phyloP scores from a whole-genome alignment of 1,140 invertebrate genomes.

The Drosophila paulistorum region DNA sequence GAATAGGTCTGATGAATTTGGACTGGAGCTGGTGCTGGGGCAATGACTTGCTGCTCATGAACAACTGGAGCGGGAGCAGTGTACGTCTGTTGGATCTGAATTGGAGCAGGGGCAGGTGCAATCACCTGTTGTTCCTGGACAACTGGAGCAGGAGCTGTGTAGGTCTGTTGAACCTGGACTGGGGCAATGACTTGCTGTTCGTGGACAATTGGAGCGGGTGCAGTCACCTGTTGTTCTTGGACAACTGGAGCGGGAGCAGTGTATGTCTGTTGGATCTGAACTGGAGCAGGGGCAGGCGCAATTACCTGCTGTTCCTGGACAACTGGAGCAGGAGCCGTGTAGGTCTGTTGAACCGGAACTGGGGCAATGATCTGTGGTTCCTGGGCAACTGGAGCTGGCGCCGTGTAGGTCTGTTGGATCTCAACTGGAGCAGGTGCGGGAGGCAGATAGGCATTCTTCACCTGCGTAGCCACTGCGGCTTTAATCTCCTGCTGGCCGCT shows the following conservation, averaged over 20 bases:
- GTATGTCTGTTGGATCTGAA: slow-evolving; percentile 10
- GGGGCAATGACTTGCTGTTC: slow-evolving; percentile 7
- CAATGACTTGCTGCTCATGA: slow-evolving; percentile 25
- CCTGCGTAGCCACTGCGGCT: slow-evolving; percentile 20
- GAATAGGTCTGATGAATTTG: neutral
- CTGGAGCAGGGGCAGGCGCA: neutral
- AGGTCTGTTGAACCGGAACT: neutral
- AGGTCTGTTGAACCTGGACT: neutral
- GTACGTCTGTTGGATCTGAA: neutral
- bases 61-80: slow-evolving; percentile 20
- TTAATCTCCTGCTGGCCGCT: slow-evolving; percentile 30
- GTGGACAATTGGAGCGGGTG: slow-evolving; percentile 10
- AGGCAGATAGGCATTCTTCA: slow-evolving; percentile 49
- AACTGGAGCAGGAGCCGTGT: neutral
- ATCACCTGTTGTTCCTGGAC: slow-evolving; percentile 1
- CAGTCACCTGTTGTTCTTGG: slow-evolving; percentile 11
- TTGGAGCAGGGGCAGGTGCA: slow-evolving; percentile 10
- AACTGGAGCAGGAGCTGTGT: slow-evolving; percentile 11
- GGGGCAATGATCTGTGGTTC: neutral
- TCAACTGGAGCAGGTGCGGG: slow-evolving; percentile 4
- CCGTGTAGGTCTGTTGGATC: slow-evolving; percentile 7
- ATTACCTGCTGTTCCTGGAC: neutral
- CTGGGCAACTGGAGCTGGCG: slow-evolving; percentile 14
- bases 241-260: slow-evolving; percentile 20
- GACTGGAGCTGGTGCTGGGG: slow-evolving; percentile 26